phyloP scores from a whole-genome alignment of 1,140 invertebrate genomes.

The Drosophila lini region DNA sequence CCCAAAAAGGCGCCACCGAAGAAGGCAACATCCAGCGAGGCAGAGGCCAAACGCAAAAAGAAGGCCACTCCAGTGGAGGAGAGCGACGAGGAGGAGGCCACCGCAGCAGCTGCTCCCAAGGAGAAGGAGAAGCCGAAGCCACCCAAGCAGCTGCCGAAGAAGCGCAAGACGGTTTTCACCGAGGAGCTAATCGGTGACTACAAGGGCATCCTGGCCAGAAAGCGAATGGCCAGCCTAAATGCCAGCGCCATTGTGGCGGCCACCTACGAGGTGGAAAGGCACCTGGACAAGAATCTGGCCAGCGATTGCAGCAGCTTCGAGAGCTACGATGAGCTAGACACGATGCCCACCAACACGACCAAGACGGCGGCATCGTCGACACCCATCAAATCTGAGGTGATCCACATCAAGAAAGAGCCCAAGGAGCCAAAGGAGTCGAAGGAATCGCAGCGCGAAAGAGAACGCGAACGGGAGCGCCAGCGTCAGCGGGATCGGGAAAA shows the following conservation, averaged over 20 bases:
- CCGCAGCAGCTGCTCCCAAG: not conserved
- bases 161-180: conserved; percentile 87
- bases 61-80: conserved; percentile 35
- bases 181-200: conserved; percentile 90
- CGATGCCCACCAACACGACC: conserved; percentile 14
- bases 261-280: conserved; percentile 91
- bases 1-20: conserved; percentile 58
- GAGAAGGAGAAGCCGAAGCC: conserved; percentile 45
- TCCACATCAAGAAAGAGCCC: conserved; percentile 68
- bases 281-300: conserved; percentile 79
- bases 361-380: not conserved
- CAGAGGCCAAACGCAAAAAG: conserved; percentile 40
- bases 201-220: conserved; percentile 94
- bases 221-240: conserved; percentile 96
- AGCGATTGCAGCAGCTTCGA: conserved; percentile 85
- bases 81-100: conserved; percentile 43
- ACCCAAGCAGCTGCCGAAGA: conserved; percentile 75
- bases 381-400: conserved; percentile 11
- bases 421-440: conserved; percentile 52
- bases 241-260: conserved; percentile 96
- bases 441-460: conserved; percentile 18
- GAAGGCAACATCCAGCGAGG: conserved; percentile 16
- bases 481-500: conserved; percentile 20
- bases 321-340: conserved; percentile 78
- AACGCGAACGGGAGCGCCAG: conserved; percentile 22